Evolutionary conservation across 1,140 invertebrate species (phyloP), one percentile per base, ranked within the genome.

Genomic region (Idris sp.): DNA sequence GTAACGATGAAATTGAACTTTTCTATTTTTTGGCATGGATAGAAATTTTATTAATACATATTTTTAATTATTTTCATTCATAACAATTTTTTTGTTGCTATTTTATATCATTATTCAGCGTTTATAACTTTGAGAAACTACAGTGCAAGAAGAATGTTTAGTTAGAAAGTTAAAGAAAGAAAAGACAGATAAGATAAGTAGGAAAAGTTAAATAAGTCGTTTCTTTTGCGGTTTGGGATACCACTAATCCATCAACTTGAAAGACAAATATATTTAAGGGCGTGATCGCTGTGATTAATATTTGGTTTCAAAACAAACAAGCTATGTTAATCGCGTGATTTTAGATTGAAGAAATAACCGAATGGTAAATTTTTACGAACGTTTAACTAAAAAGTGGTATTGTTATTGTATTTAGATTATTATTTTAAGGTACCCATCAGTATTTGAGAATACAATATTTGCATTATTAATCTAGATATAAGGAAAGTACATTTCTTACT

Each of bases 171-270:
- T 51, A 33, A 43, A 35, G 8, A 26, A n/a, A 25, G 44, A 40
- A 15, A 25, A 19, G 44, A 49, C 58, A 41, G 58, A 62, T 62
- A 62, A 62, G 58, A 49, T 49, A 62, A 62, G 58, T 49, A 62
- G 43, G 56, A 61, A 61, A 48, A 48, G 56, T 61, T 61, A 61
- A 61, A 61, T 61, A 61, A 61, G 56, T 61, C 43, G 40, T 61
- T 61, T n/a, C 43, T 49, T 61, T 31, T 49, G 15, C 44, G 35
- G 33, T 35, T 38, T 31, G 22, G 54, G 22, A 43, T 40, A 31
- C 33, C 33, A 31, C 43, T 49, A 49, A 49, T 61, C 33, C 36
- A 43, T 62, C 58, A 49, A 9, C 25, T 14, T 16, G 6, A 8
- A 18, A 25, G 46, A 59, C 30, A 59, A 59, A 59, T 46, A 26